Evolutionary conservation across 2,888 invertebrate genomes (phyloP).

Genomic region (Panopea generosa): DNA sequence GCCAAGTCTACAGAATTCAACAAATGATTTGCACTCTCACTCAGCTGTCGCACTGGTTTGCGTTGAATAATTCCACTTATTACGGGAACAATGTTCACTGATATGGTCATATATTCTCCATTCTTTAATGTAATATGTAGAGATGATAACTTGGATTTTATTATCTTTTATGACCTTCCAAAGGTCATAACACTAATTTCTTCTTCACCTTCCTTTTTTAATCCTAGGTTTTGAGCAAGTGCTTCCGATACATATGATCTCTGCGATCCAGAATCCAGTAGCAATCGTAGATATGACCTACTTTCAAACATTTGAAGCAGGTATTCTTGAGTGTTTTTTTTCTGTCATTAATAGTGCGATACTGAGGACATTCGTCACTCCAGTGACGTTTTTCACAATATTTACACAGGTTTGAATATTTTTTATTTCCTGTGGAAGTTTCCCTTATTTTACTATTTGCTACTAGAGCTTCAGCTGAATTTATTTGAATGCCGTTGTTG

Average conservation of each 20-base stretch:
- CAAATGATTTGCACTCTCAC: no score
- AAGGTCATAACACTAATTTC: slow-evolving; percentile 28
- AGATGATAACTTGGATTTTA: no score
- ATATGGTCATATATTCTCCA: no score
- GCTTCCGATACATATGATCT: slow-evolving; percentile 23
- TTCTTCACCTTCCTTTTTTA: slow-evolving; percentile 15
- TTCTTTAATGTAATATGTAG: no score
- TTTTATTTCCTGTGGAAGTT: background rate
- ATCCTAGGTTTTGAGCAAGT: slow-evolving; percentile 6
- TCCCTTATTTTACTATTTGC: background rate
- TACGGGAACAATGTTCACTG: no score
- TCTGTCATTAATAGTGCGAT: slow-evolving; percentile 21
- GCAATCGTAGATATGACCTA: slow-evolving; percentile 17
- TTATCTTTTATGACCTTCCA: no score
- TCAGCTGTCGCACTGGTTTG: no score
- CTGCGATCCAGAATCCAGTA: slow-evolving; percentile 35
- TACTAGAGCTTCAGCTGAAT: background rate
- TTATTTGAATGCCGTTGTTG: no score
- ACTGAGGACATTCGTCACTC: slow-evolving; percentile 38
- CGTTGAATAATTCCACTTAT: no score
- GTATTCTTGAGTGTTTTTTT: slow-evolving; percentile 12
- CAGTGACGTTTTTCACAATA: slow-evolving; percentile 28
- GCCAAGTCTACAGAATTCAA: no score
- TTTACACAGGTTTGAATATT: slow-evolving; percentile 8
- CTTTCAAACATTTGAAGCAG: slow-evolving; percentile 35